Percentiles rank a stretch among this genome's conserved stretches.
phyloP scores from a whole-genome alignment of 2,888 invertebrate genomes.

The Macropis europaea region DNA sequence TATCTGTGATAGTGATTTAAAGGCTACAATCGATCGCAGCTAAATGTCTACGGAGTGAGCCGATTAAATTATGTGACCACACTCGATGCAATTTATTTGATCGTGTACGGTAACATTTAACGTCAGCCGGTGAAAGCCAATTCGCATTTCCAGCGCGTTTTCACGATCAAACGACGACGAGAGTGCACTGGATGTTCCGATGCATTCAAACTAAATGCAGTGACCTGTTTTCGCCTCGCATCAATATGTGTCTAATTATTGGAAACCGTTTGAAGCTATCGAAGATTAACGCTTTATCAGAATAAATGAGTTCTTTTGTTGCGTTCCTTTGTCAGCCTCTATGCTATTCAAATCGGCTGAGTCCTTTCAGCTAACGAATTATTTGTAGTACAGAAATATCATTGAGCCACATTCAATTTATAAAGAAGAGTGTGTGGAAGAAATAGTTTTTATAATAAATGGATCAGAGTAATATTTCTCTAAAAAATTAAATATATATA shows the following conservation, averaged over 20 bases:
- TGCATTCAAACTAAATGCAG: neutral
- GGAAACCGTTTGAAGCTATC: neutral
- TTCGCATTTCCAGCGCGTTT: conserved; percentile 15
- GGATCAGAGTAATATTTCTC: too few species aligned
- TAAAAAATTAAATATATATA: too few species aligned
- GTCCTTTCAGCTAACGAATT: too few species aligned
- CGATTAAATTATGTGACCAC: neutral
- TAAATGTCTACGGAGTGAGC: neutral
- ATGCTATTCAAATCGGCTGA: neutral
- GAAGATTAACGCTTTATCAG: neutral
- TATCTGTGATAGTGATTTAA: neutral
- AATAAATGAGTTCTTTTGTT: neutral
- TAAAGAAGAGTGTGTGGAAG: too few species aligned
- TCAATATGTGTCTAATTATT: conserved; percentile 6
- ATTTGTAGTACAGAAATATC: too few species aligned
- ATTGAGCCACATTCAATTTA: too few species aligned
- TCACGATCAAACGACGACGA: conserved; percentile 9
- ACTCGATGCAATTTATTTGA: neutral
- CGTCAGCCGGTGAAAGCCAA: conserved; percentile 11
- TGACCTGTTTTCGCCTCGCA: conserved; percentile 7
- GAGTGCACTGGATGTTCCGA: neutral
- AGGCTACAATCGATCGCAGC: neutral
- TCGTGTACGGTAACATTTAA: conserved; percentile 12
- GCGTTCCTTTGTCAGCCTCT: neutral
- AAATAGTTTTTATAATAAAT: too few species aligned